Percentiles rank a stretch among this genome's conserved stretches.
Evolutionary conservation across 2,113 vertebrate genomes (phyloP).

Genomic region (Corythornis cristatus): DNA sequence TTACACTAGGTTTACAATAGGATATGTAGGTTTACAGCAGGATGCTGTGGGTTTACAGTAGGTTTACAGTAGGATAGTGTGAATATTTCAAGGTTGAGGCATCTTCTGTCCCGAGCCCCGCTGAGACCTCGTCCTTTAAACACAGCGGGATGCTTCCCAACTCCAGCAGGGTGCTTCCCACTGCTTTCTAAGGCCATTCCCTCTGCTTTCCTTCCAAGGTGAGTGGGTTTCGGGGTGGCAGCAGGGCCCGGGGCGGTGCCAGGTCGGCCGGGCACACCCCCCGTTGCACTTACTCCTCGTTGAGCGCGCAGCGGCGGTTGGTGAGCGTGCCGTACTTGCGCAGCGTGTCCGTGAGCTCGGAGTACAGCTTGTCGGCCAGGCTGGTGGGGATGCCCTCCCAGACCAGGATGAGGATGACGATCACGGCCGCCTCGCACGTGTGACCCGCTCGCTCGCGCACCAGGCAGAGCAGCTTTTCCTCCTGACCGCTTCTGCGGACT

Average conservation of each 20-base stretch:
- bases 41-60: not conserved
- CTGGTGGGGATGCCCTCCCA: conserved; percentile 90
- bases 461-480: conserved; percentile 94
- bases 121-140: not conserved
- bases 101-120: not conserved
- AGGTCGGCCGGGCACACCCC: not conserved
- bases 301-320: conserved; percentile 91
- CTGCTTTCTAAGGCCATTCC: not conserved
- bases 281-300: conserved; percentile 91
- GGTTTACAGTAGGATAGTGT: too few relatives aligned
- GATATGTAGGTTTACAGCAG: too few relatives aligned
- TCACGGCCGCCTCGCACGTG: conserved; percentile 86
- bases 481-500: conserved; percentile 84
- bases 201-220: not conserved
- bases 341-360: conserved; percentile 87
- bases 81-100: not conserved
- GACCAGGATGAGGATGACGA: conserved; percentile 91
- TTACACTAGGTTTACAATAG: not conserved
- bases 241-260: too few relatives aligned
- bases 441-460: conserved; percentile 91
- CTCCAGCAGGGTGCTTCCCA: not conserved
- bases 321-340: conserved; percentile 88
- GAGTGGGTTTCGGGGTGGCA: not conserved
- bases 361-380: conserved; percentile 89
- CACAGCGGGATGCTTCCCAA: not conserved